Conservation (phyloP, 2,888 invertebrate genomes). For the Epicampocera succincta region DNA sequence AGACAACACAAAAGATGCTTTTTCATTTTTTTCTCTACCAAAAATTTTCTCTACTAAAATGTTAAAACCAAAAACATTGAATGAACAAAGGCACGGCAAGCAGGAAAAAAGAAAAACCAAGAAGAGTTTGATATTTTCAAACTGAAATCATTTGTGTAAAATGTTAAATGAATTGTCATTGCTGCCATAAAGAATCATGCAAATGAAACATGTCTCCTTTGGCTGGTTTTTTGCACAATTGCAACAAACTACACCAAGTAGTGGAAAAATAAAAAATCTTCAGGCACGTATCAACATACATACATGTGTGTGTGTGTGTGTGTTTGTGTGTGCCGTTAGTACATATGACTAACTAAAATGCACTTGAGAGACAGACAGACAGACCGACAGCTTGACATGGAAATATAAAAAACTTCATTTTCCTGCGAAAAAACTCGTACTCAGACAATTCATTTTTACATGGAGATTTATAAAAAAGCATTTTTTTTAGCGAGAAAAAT, state of each 20-base stretch:
- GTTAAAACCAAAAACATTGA: conserved; percentile 24
- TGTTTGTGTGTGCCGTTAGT: too few relatives aligned
- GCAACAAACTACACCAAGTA: neutral
- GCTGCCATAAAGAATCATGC: conserved; percentile 59
- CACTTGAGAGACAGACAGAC: conserved; percentile 50
- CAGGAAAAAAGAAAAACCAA: neutral
- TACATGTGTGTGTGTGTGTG: too few relatives aligned
- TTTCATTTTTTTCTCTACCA: too few relatives aligned
- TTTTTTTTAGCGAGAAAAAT: neutral
- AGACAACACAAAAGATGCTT: conserved; percentile 32
- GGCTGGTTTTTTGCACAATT: conserved; percentile 14
- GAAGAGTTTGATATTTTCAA: conserved; percentile 31
- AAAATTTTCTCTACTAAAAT: conserved; percentile 40
- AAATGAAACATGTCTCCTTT: conserved; percentile 51
- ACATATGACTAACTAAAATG: conserved; percentile 39
- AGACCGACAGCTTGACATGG: too few relatives aligned
- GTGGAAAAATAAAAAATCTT: neutral
- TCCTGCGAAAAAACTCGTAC: neutral
- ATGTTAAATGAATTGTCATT: conserved; percentile 63
- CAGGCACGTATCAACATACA: neutral
- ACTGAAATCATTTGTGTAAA: conserved; percentile 62
- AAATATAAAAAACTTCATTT: neutral
- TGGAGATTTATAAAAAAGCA: conserved; percentile 17
- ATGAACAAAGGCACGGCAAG: neutral
- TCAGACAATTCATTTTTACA: conserved; percentile 5